phyloP scores from a whole-genome alignment of 2,797 vertebrate genomes.

The Scomberomorus guttatus region DNA sequence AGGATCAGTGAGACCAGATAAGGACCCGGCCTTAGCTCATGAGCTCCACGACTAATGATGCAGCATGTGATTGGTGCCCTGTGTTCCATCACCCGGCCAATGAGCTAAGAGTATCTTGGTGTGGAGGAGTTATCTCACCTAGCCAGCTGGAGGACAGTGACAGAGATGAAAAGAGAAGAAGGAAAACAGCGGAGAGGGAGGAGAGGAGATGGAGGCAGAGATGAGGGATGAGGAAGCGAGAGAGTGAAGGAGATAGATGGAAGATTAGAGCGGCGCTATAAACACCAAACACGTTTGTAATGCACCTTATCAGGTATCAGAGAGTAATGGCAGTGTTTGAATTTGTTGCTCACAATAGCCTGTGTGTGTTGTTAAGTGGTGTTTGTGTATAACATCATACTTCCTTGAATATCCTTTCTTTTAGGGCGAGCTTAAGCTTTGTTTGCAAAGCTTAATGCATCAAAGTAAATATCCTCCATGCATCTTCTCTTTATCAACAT shows the following conservation, averaged over 20 bases:
- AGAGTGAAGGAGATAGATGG: slow-evolving; percentile 46
- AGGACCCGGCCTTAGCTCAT: slow-evolving; percentile 48
- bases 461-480: slow-evolving; percentile 55
- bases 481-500: slow-evolving; percentile 39
- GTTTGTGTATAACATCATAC: slow-evolving; percentile 20
- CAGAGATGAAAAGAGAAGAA: slow-evolving; percentile 75
- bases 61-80: slow-evolving; percentile 67
- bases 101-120: slow-evolving; percentile 62
- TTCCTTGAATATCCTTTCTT: slow-evolving; percentile 41
- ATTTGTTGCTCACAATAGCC: slow-evolving; percentile 20
- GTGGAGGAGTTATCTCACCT: slow-evolving; percentile 83
- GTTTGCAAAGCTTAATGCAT: slow-evolving; percentile 48
- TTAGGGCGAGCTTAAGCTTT: slow-evolving; percentile 44
- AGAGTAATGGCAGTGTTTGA: slow-evolving; percentile 37
- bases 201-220: slow-evolving; percentile 59
- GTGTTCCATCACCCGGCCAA: slow-evolving; percentile 65
- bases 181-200: slow-evolving; percentile 52
- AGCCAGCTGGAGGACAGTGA: slow-evolving; percentile 81
- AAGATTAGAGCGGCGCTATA: slow-evolving; percentile 46
- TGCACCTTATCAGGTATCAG: slow-evolving; percentile 56
- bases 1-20: slow-evolving; percentile 67
- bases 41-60: slow-evolving; percentile 72
- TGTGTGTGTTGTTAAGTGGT: slow-evolving; percentile 11
- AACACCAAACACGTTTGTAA: slow-evolving; percentile 57
- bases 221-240: slow-evolving; percentile 50